Base-by-base conservation (phyloP, 2,113 vertebrate genomes). In the Azemiops feae region DNA sequence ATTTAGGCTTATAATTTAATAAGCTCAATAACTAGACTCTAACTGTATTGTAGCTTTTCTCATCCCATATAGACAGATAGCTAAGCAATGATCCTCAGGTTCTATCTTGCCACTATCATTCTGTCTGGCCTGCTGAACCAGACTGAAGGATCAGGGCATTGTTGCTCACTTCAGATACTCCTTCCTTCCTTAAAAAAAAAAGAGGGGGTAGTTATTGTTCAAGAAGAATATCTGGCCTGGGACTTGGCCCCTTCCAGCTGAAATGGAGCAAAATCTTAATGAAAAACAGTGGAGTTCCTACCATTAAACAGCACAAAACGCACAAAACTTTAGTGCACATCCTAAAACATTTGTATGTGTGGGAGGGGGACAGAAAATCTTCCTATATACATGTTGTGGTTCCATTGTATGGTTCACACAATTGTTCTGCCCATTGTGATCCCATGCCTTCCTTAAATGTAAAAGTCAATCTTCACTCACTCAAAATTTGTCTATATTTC, bases 51-150 rank as follows among this genome's bases (percentile, higher is more conserved):
- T 53, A 60, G 7, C 22, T 81, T 81, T 43, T 81, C 20, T 25
- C 25, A 57, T 22, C 23, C 10, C 11, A 30, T n/a, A 47, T 22
- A 81, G 88, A 25, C 27, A 54, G 64, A 18, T 23, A 45, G 11
- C 20, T 39, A 81, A n/a, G 12, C 7, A 10, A 30, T 23, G 3
- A 30, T 34, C 25, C 20, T 43, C 45, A 8, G 27, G 9, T n/a
- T 87, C 27, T 43, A 60, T 23, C 20, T 92, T n/a, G 45, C 91
- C 11, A 22, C 3, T 47, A 50, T 39, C 85, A 39, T 92, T 92
- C 58, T 20, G 91, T 27, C 86, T 92, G 91, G 91, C 91, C 86
- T 92, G 91, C 91, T 92, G 91, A 87, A 90, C 88, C 88, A 93
- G 52, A 23, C 53, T 39, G 88, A 92, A 58, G 47, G 88, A 45